Percentiles rank a stretch among this genome's conserved stretches.
Evolutionary conservation across 1,140 invertebrate species (phyloP).

Genomic region (Microplitis demolitor): DNA sequence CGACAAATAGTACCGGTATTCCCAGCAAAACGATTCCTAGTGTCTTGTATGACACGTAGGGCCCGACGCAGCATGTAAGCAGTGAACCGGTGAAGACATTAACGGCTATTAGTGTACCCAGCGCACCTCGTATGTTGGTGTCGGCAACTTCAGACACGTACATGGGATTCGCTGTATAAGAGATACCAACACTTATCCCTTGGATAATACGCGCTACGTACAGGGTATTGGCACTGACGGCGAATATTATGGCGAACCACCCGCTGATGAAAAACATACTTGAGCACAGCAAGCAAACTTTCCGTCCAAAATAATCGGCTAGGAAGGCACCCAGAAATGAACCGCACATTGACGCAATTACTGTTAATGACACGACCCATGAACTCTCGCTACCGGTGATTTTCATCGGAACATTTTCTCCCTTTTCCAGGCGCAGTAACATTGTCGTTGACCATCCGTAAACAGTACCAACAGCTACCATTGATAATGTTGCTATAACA

Average conservation of each 20-base stretch:
- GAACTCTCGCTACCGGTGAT: constrained; percentile 48
- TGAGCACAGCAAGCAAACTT: constrained; percentile 68
- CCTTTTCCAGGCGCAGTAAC: constrained; percentile 37
- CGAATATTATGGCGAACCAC: constrained; percentile 70
- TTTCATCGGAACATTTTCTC: constrained; percentile 41
- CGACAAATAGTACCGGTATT: constrained; percentile 66
- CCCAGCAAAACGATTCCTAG: constrained; percentile 63
- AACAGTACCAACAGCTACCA: constrained; percentile 57
- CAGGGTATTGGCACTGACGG: constrained; percentile 58
- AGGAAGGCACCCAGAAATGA: constrained; percentile 57
- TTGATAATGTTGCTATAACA: constrained; percentile 55
- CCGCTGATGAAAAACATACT: constrained; percentile 70
- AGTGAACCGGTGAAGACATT: constrained; percentile 71
- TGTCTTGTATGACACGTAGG: constrained; percentile 66
- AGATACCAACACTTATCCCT: constrained; percentile 73
- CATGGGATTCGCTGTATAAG: constrained; percentile 74
- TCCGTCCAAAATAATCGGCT: constrained; percentile 69
- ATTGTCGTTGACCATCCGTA: constrained; percentile 57
- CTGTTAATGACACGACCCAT: constrained; percentile 55
- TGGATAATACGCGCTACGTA: constrained; percentile 66
- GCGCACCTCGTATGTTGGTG: constrained; percentile 70
- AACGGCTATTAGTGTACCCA: constrained; percentile 73
- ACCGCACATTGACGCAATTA: constrained; percentile 60
- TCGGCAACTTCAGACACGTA: constrained; percentile 74
- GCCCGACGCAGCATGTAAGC: constrained; percentile 71